Evolutionary conservation across 2,888 invertebrate species (phyloP), one percentile per base, ranked within the genome.

Genomic region (Ormyrus labotus): DNA sequence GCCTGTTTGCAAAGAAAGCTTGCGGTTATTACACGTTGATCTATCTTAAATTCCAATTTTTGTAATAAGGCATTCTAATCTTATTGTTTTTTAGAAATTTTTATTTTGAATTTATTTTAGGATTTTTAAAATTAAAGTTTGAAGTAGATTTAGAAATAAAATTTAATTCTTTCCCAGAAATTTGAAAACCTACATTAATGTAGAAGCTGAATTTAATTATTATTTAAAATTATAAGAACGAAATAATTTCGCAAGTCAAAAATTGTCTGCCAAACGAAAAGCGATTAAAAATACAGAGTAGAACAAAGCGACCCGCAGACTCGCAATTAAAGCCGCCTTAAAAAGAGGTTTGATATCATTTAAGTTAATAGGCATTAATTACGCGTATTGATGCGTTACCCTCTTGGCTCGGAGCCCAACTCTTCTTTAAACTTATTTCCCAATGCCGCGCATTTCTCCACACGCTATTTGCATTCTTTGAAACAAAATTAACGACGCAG

Each of bases 311-410:
- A 73, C 13, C 72, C 10, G 55, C 55, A 55, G 72, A 64, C 72
- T 73, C 72, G 64, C 13, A 73, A 73, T 73, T 73, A 73, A 73
- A 73, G 47, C 48, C 13, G 53, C 53, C 55, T 64, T 58, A 74
- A 65, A 74, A 74, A 50, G 65, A 55, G 55, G 61, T 47, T 76
- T 69, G 45, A 76, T 48, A 68, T 76, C 51, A 65, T 74, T 74
- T 50, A 64, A 65, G 55, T 74, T 45, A 67, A 76, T 76, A 58
- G 68, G 47, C 69, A 48, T 53, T 69, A 76, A 76, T 76, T 76
- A 69, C 68, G 45, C 48, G 63, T 34, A 75, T 63, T 55, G 63
- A 60, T 61, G 68, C 19, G 34, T 34, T 34, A 19, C 13, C 8
- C 5, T 61, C 53, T 51, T 47, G 19, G 11, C 10, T 19, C 9